Evolutionary conservation across 1,140 invertebrate species (phyloP), one percentile per base, ranked within the genome.

Genomic region (Oppia nitens): DNA sequence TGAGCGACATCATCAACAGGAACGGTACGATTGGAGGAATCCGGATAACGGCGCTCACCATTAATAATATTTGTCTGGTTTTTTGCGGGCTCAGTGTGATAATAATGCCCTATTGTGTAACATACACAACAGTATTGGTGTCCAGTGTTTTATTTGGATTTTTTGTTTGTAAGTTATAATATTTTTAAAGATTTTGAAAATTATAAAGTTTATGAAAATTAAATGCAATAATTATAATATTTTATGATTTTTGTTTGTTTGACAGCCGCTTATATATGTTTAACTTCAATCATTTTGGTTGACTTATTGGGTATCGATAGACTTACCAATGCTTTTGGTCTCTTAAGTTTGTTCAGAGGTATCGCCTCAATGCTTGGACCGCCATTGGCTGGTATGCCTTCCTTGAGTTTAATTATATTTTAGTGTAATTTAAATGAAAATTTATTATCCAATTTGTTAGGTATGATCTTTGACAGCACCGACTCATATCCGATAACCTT

Each of bases 271-370:
- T 98, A 95, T 72, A 94, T 98, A 65, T 95, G 91, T 0, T 74
- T 98, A 47, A 97, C 93, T 32, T 98, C 94, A 21, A 97, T 98
- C 68, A 94, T 98, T 66, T 76, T 98, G 51, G 92, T 95, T 63
- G 93, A 98, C 68, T 74, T 97, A 20, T 76, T 98, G 29, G 94
- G 94, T 14, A 74, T 98, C 66, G 91, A 96, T 65, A 90, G 89
- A 72, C 74, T 98, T 60, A 96, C 93, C 45, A 97, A 93, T 70
- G 91, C 92, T 23, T 98, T 97, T 72, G 94, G 94, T 29, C 76
- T 98, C 54, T 75, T 98, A 51, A 91, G 95, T 64, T 74, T 97
- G 62, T 94, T 95, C 75, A 81, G 93, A 72, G 94, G 94, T 23
- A 82, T 84, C 29, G 87, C 92, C 0, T 85, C 88, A 2, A 85